These are phyloP conservation scores for Sebastes oblongus DNA, from an alignment of 2,797 vertebrate genomes.

Conservation along the genomic window DNA sequence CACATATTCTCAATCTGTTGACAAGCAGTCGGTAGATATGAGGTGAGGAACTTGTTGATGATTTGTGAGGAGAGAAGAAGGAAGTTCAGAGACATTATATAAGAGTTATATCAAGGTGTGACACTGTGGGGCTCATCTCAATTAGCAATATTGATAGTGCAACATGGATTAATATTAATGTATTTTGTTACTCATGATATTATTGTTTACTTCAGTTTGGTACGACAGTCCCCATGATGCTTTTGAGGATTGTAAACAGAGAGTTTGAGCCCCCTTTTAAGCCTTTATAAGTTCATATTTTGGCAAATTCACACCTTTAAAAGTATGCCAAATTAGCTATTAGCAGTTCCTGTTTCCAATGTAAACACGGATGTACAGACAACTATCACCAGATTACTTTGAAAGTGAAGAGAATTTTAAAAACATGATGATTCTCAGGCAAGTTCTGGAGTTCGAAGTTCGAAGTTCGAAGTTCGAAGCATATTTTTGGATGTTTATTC, in stretches of 20 bases:
- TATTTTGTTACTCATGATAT: not conserved
- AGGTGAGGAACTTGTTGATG: not conserved
- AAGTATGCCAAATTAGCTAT: not conserved
- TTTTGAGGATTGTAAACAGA: no score
- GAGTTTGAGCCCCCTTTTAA: not conserved
- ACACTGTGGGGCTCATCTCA: no score
- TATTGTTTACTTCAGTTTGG: no score
- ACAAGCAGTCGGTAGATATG: not conserved
- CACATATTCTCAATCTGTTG: conserved; percentile 15
- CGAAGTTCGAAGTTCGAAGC: no score
- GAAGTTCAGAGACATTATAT: no score
- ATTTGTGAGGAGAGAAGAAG: not conserved
- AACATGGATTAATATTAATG: not conserved
- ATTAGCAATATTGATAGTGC: not conserved
- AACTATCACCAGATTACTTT: not conserved
- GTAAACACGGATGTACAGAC: not conserved
- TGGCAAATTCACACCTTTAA: not conserved
- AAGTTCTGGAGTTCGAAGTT: not conserved
- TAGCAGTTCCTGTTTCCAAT: not conserved
- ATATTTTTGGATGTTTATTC: not conserved
- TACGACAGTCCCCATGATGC: no score
- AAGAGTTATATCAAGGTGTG: no score
- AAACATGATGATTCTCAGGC: not conserved
- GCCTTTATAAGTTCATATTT: not conserved
- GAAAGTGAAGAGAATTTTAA: not conserved